Evolutionary conservation across 2,797 vertebrate species (phyloP).

Genomic region (Xenopus petersii): DNA sequence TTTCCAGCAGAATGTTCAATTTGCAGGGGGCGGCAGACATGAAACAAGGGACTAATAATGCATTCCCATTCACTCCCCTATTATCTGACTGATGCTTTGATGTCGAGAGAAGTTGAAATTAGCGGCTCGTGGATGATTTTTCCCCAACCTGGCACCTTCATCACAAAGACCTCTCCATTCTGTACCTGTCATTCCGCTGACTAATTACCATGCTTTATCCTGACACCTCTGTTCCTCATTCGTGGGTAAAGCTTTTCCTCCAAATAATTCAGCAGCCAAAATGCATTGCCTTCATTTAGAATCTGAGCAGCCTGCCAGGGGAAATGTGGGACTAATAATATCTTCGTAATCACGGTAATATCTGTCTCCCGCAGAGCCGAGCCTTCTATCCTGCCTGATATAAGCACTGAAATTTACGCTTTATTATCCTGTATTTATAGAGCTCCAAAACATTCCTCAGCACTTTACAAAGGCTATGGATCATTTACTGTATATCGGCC

Average conservation of each 20-base stretch:
- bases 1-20: no score
- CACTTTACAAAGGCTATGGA: no score
- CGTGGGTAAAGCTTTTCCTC: conserved; percentile 10
- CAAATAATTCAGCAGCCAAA: conserved; percentile 27
- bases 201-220: conserved; percentile 4
- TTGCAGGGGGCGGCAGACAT: no score
- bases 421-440: no score
- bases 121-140: not conserved
- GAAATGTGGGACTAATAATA: not conserved
- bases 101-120: conserved; percentile 24
- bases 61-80: not conserved
- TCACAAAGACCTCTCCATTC: conserved; percentile 5
- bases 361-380: not conserved
- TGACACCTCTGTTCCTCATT: conserved; percentile 9
- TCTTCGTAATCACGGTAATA: conserved; percentile 14
- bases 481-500: no score
- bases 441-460: no score
- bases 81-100: conserved; percentile 33
- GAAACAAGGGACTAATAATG: not conserved
- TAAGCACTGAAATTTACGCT: not conserved
- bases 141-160: not conserved
- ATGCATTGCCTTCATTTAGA: no score
- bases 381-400: not conserved
- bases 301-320: no score
- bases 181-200: conserved; percentile 21